A percentile compares a stretch with the other conserved stretches of the same genome.
Evolutionary conservation across 2,113 vertebrate species (phyloP).

Genomic region (Xenotilapia flavipinnis): DNA sequence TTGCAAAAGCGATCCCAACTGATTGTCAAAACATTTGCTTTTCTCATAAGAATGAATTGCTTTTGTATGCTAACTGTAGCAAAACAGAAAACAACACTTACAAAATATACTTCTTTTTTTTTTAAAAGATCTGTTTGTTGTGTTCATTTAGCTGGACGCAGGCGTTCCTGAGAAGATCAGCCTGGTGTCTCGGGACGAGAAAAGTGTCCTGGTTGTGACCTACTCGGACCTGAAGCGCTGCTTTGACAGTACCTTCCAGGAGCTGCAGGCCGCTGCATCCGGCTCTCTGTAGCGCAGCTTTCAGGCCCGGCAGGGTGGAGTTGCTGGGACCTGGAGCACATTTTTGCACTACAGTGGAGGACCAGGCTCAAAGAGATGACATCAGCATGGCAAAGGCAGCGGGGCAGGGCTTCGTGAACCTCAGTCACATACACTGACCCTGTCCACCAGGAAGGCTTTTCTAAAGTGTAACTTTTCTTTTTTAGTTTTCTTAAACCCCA

Average conservation of each 20-base stretch:
- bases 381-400: conserved; percentile 60
- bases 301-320: conserved; percentile 52
- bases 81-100: background rate
- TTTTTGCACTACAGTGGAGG: conserved; percentile 93
- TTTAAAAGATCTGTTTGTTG: background rate
- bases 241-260: conserved; percentile 99
- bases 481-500: conserved; percentile 78
- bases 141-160: conserved; percentile 82
- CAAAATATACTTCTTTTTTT: background rate
- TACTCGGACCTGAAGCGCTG: conserved; percentile 99
- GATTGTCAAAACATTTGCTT: background rate
- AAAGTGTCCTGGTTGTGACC: conserved; percentile 97
- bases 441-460: conserved; percentile 86
- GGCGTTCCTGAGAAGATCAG: conserved; percentile 99
- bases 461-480: conserved; percentile 73
- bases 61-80: background rate
- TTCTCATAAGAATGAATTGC: background rate
- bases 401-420: conserved; percentile 77
- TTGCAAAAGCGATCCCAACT: background rate
- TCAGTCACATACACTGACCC: conserved; percentile 95
- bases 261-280: conserved; percentile 90
- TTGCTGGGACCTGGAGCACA: conserved; percentile 77
- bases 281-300: conserved; percentile 89
- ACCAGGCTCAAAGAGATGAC: conserved; percentile 51
- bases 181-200: conserved; percentile 96